Evolutionary conservation across 2,113 vertebrate genomes (phyloP).

Genomic region (Polypterus senegalus): DNA sequence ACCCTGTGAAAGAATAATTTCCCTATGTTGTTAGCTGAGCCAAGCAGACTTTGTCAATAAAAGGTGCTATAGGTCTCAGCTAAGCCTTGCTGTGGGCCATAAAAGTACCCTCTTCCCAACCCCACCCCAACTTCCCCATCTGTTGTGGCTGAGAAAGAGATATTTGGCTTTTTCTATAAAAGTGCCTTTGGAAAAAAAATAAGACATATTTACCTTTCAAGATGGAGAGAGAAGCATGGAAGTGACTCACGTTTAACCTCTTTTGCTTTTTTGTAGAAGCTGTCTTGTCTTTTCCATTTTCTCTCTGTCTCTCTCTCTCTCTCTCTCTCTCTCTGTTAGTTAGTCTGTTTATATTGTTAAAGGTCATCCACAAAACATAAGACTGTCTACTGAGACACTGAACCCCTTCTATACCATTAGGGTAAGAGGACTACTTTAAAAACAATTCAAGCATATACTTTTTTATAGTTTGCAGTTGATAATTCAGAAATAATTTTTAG

Average conservation of each 20-base stretch:
- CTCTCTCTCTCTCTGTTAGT: slow-evolving; percentile 11
- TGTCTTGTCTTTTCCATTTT: slow-evolving; percentile 9
- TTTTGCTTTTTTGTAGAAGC: background rate
- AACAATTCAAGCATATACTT: too few relatives aligned
- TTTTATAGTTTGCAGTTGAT: too few relatives aligned
- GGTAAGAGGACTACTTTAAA: too few relatives aligned
- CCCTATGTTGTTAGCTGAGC: slow-evolving; percentile 26
- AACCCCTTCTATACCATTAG: too few relatives aligned
- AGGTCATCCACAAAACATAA: too few relatives aligned
- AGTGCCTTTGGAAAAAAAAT: slow-evolving; percentile 6
- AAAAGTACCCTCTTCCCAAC: background rate
- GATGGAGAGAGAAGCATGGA: too few relatives aligned
- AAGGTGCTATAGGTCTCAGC: slow-evolving; percentile 16
- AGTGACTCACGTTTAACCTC: too few relatives aligned
- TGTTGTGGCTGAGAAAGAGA: slow-evolving; percentile 44
- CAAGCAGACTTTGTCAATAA: slow-evolving; percentile 22
- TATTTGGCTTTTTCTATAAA: slow-evolving; percentile 23
- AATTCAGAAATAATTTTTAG: too few relatives aligned
- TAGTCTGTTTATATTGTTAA: slow-evolving; percentile 8
- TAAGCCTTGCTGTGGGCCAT: slow-evolving; percentile 30
- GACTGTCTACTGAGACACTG: too few relatives aligned
- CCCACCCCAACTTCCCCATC: slow-evolving; percentile 26
- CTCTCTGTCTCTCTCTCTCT: slow-evolving; percentile 11
- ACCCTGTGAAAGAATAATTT: slow-evolving; percentile 16
- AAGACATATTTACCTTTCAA: background rate